Conservation (phyloP, 1,140 invertebrate species). For the Drosophila ogumai region DNA sequence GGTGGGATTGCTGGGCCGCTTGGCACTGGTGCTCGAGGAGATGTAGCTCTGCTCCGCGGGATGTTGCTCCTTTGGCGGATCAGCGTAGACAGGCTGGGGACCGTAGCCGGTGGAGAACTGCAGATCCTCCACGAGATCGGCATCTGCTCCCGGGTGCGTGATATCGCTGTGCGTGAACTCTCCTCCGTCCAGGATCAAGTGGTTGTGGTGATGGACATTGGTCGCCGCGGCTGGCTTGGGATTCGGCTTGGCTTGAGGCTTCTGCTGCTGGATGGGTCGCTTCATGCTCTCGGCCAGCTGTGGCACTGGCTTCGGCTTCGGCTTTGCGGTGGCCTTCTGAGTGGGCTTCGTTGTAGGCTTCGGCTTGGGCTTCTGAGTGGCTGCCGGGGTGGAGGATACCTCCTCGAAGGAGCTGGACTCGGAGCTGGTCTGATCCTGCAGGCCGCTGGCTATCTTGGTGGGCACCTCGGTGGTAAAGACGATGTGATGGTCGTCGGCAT, state of each 20-base stretch:
- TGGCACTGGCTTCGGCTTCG: constrained; percentile 52
- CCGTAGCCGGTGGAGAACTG: constrained; percentile 84
- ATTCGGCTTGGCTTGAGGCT: constrained; percentile 37
- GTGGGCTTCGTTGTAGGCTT: constrained; percentile 26
- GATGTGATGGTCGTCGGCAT: constrained; percentile 57
- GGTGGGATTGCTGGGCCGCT: constrained; percentile 66
- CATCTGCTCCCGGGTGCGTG: constrained; percentile 81
- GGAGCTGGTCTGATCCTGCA: constrained; percentile 64
- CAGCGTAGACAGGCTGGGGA: constrained; percentile 71
- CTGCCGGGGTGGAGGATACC: constrained; percentile 46
- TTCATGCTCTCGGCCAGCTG: constrained; percentile 57
- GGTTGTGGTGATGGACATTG: constrained; percentile 68
- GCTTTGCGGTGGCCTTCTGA: constrained; percentile 28
- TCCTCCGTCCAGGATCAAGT: constrained; percentile 61
- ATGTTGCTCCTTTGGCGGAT: constrained; percentile 58
- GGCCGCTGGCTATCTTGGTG: constrained; percentile 65
- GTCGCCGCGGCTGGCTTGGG: constrained; percentile 32
- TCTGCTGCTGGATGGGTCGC: constrained; percentile 41
- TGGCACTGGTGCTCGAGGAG: constrained; percentile 70
- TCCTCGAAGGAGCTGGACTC: constrained; percentile 80
- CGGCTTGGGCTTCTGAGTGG: constrained; percentile 17
- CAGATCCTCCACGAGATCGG: constrained; percentile 80
- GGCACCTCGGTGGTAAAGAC: constrained; percentile 77
- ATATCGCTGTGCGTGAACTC: constrained; percentile 84
- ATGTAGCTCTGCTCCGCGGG: constrained; percentile 63